Evolutionary conservation across 2,113 vertebrate genomes (phyloP).

Genomic region (Hemiscyllium ocellatum): DNA sequence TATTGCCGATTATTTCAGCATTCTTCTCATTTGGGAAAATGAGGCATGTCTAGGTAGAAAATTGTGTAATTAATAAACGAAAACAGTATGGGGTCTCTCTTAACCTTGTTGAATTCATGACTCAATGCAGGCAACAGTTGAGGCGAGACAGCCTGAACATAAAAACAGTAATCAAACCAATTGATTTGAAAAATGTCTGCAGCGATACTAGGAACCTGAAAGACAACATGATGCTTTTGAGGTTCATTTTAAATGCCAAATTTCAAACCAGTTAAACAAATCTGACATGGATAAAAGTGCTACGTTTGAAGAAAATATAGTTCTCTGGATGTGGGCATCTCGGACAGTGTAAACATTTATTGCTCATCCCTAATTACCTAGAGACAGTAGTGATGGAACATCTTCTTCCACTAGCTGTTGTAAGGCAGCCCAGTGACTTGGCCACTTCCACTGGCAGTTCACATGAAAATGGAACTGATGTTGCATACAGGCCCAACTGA

Average conservation of each 20-base stretch:
- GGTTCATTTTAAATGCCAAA: background rate
- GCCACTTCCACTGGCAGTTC: background rate
- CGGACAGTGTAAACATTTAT: background rate
- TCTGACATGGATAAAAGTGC: background rate
- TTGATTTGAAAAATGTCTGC: background rate
- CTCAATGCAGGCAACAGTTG: background rate
- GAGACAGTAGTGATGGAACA: background rate
- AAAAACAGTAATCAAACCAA: background rate
- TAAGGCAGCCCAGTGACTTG: background rate
- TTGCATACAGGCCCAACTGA: background rate
- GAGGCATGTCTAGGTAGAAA: background rate
- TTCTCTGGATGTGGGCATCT: background rate
- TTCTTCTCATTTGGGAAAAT: background rate
- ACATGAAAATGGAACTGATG: background rate
- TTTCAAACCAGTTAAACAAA: background rate
- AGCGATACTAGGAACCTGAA: background rate
- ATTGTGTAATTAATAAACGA: background rate
- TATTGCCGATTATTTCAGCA: background rate
- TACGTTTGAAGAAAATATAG: background rate
- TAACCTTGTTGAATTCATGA: background rate
- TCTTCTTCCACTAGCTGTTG: background rate
- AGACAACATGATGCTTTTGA: too few species aligned
- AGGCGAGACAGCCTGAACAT: background rate
- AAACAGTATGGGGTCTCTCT: background rate
- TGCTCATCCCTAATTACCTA: background rate